A percentile compares a stretch with the other conserved stretches of the same genome.
Evolutionary conservation across 2,888 invertebrate species (phyloP).

Genomic region (Drosophila mercatorum): DNA sequence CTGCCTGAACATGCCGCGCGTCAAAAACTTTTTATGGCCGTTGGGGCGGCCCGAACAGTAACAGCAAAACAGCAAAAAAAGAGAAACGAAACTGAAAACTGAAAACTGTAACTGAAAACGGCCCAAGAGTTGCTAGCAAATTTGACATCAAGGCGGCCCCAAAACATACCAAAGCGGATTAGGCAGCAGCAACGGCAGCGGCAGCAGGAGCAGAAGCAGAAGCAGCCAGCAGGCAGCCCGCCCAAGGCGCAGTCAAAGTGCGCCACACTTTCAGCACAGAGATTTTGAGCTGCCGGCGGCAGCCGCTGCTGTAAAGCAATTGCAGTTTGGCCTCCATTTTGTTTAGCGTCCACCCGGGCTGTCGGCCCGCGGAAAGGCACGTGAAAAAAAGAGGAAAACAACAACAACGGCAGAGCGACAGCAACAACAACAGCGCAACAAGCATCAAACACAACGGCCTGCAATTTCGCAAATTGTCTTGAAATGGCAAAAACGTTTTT

Average conservation of each 20-base stretch:
- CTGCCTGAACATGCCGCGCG: conserved; percentile 73
- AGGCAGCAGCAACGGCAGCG: conserved; percentile 52
- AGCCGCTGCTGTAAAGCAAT: conserved; percentile 41
- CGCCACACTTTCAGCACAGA: conserved; percentile 9
- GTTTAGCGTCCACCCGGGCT: conserved; percentile 41
- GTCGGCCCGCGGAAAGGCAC: conserved; percentile 18
- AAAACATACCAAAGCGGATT: conserved; percentile 78
- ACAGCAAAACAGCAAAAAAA: not conserved
- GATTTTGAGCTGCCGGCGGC: conserved; percentile 1
- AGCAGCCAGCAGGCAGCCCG: conserved; percentile 26
- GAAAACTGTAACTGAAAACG: conserved; percentile 58
- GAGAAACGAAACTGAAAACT: conserved; percentile 1
- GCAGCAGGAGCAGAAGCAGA: conserved; percentile 28
- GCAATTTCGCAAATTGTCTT: conserved; percentile 77
- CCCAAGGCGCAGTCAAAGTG: conserved; percentile 58
- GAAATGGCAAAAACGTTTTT: conserved; percentile 60
- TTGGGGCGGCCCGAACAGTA: conserved; percentile 11
- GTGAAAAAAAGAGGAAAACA: conserved; percentile 20
- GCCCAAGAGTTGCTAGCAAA: conserved; percentile 68
- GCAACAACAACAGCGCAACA: conserved; percentile 6
- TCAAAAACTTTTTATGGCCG: conserved; percentile 67
- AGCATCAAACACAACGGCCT: conserved; percentile 36
- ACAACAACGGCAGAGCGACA: no score
- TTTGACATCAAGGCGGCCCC: conserved; percentile 70
- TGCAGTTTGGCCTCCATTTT: conserved; percentile 59